Conservation (phyloP, 2,113 vertebrate species). For the Hucho hucho region DNA sequence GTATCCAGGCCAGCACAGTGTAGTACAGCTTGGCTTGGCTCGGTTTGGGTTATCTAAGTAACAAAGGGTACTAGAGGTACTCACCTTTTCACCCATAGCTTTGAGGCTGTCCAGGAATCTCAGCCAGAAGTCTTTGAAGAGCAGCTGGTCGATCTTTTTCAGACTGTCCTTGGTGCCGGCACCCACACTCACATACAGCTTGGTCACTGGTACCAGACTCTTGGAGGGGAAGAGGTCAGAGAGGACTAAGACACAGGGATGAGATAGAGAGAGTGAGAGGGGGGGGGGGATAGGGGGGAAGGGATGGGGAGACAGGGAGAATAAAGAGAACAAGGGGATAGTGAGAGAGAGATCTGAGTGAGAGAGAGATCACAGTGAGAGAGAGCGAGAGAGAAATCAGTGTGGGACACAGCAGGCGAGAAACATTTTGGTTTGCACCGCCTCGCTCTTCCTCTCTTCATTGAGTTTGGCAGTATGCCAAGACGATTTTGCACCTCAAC, state of each 20-base stretch:
- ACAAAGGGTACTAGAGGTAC: not conserved
- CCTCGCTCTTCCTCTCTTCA: too few relatives aligned
- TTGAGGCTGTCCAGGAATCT: constrained; percentile 89
- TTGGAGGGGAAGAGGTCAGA: constrained; percentile 56
- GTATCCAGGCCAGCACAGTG: too few relatives aligned
- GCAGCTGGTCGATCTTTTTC: constrained; percentile 91
- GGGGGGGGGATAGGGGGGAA: not conserved
- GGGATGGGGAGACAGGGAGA: not conserved
- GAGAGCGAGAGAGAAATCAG: constrained; percentile 1
- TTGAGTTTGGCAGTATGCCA: not conserved
- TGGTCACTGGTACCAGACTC: constrained; percentile 88
- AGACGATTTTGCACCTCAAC: not conserved
- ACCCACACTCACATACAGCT: constrained; percentile 94
- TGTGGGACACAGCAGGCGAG: not conserved
- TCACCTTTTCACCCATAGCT: constrained; percentile 94
- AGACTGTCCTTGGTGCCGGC: constrained; percentile 93
- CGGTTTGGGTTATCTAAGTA: too few relatives aligned
- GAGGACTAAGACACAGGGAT: not conserved
- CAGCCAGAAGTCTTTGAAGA: constrained; percentile 97
- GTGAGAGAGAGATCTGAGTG: not conserved
- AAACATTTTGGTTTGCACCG: too few relatives aligned
- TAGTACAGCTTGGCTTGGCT: too few relatives aligned
- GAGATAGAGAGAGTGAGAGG: not conserved
- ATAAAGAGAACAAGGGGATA: not conserved
- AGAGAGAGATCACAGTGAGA: not conserved